Percentiles rank a stretch among this genome's conserved stretches.
phyloP scores from a whole-genome alignment of 64 coral and sea anemone genomes.

The Montipora efflorescens region DNA sequence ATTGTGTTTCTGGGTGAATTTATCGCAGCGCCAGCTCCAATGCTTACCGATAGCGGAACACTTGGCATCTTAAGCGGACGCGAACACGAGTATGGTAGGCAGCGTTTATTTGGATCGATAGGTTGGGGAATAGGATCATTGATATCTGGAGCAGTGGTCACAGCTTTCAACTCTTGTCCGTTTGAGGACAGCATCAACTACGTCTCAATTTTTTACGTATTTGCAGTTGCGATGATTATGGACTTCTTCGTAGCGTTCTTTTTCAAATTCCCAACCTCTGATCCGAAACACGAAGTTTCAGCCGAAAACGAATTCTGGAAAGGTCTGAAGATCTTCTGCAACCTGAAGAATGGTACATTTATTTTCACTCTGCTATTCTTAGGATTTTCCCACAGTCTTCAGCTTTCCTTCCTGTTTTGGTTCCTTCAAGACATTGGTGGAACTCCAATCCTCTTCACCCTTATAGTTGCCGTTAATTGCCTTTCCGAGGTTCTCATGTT shows the following conservation, averaged over 20 bases:
- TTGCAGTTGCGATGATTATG: conserved; percentile 79
- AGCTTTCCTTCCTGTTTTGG: conserved; percentile 92
- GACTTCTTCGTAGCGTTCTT: conserved; percentile 76
- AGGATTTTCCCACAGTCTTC: conserved; percentile 90
- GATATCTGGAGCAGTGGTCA: conserved; percentile 77
- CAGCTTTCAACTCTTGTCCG: conserved; percentile 83
- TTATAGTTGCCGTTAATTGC: conserved; percentile 77
- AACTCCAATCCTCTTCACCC: conserved; percentile 83
- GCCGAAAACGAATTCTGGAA: conserved; percentile 47
- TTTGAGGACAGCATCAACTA: conserved; percentile 94
- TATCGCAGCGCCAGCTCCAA: conserved; percentile 86
- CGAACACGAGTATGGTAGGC: conserved; percentile 83
- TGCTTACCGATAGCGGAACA: conserved; percentile 89
- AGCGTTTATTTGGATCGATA: conserved; percentile 86
- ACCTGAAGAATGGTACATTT: conserved; percentile 85
- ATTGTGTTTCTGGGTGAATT: conserved; percentile 83
- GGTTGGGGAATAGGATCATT: conserved; percentile 89
- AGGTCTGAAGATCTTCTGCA: conserved; percentile 82
- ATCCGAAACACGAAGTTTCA: background rate
- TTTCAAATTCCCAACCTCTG: conserved; percentile 58
- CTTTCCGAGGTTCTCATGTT: conserved; percentile 90
- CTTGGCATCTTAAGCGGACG: conserved; percentile 60
- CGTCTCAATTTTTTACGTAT: conserved; percentile 81
- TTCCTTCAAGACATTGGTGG: conserved; percentile 94
- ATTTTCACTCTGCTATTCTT: conserved; percentile 84